These are phyloP conservation scores for Tenualosa ilisha DNA, from an alignment of 2,797 vertebrate genomes.

Conservation along the genomic window DNA sequence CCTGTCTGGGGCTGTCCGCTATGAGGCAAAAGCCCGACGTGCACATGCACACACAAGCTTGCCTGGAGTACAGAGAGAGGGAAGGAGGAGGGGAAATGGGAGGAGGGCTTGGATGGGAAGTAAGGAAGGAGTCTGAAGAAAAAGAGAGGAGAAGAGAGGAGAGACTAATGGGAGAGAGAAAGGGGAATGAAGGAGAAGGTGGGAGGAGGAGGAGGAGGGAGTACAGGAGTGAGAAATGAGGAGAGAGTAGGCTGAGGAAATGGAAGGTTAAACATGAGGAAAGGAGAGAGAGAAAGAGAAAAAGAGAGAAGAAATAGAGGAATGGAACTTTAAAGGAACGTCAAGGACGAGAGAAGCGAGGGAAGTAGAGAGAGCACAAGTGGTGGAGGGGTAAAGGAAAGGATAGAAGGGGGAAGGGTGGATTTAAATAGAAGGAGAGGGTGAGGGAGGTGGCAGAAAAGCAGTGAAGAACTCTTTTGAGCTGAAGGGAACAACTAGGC, in stretches of 20 bases:
- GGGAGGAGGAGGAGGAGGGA: neutral
- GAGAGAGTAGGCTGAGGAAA: neutral
- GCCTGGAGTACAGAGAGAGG: neutral
- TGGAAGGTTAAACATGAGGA: neutral
- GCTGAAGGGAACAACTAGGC: neutral
- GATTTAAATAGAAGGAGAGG: neutral
- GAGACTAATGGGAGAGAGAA: neutral
- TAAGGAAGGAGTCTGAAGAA: neutral
- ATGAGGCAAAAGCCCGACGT: slow-evolving; percentile 31
- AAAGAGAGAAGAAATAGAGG: neutral
- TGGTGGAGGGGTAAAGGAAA: neutral
- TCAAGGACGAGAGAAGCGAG: neutral
- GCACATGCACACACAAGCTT: neutral
- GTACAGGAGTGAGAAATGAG: neutral
- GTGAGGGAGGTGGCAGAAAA: neutral
- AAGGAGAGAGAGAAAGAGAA: neutral
- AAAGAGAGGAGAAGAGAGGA: neutral
- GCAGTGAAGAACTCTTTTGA: neutral
- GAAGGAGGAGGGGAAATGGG: neutral
- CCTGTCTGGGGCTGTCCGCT: slow-evolving; percentile 68
- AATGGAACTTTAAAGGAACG: neutral
- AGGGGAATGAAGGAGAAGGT: neutral
- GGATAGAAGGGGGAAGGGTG: neutral
- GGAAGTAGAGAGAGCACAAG: neutral
- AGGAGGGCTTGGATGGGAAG: neutral